These are phyloP conservation scores for Acanthurus lineatus DNA, from an alignment of 2,797 vertebrate genomes.

Conservation along the genomic window DNA sequence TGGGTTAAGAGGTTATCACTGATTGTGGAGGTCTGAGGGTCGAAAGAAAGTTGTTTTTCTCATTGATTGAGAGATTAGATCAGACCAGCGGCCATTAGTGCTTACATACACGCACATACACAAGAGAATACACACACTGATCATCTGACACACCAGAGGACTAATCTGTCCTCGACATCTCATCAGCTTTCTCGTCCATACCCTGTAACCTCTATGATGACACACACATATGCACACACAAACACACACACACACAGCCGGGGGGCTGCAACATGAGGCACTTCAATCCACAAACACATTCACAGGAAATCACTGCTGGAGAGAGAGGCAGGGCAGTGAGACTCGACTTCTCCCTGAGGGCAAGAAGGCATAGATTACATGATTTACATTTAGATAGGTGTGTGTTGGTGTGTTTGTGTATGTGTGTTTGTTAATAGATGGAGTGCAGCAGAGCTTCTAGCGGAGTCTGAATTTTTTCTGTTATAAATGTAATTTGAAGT, in stretches of 20 bases:
- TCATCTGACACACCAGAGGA: slow-evolving; percentile 59
- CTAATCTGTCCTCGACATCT: slow-evolving; percentile 70
- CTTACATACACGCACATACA: slow-evolving; percentile 15
- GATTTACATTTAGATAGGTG: slow-evolving; percentile 81
- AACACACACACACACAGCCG: slow-evolving; percentile 36
- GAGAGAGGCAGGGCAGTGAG: slow-evolving; percentile 45
- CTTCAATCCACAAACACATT: slow-evolving; percentile 66
- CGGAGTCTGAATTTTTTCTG: slow-evolving; percentile 16
- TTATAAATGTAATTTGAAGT: slow-evolving; percentile 45
- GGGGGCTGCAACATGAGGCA: slow-evolving; percentile 41
- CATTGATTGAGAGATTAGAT: slow-evolving; percentile 74
- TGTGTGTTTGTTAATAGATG: slow-evolving; percentile 36
- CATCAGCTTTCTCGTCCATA: slow-evolving; percentile 67
- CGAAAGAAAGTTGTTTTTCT: slow-evolving; percentile 53
- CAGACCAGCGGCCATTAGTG: slow-evolving; percentile 63
- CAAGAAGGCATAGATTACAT: slow-evolving; percentile 57
- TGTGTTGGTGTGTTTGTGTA: slow-evolving; percentile 34
- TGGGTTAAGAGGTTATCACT: slow-evolving; percentile 37
- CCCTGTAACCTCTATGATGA: slow-evolving; percentile 49
- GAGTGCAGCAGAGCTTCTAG: slow-evolving; percentile 24
- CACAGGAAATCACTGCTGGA: slow-evolving; percentile 60
- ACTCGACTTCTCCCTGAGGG: slow-evolving; percentile 58
- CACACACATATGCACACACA: slow-evolving; percentile 12
- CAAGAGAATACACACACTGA: slow-evolving; percentile 30
- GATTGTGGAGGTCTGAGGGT: slow-evolving; percentile 52